These are phyloP conservation scores for Neomorphus geoffroyi DNA, from an alignment of 2,797 vertebrate genomes.

Conservation along the genomic window DNA sequence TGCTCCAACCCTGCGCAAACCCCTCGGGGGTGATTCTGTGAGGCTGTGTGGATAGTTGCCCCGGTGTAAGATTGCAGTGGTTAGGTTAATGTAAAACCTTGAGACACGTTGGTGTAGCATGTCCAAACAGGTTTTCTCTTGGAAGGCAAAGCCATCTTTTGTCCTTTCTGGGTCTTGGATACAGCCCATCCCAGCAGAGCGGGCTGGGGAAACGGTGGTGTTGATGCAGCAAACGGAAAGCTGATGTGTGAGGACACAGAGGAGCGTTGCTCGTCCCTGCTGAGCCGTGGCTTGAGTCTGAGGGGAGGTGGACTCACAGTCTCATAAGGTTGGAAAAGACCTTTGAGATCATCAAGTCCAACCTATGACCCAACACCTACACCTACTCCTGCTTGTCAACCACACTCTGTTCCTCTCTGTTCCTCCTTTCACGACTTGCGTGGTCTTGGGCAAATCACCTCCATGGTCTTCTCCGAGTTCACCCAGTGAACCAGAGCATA, in stretches of 20 bases:
- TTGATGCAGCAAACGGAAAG: neutral
- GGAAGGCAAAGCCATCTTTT: neutral
- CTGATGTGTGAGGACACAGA: neutral
- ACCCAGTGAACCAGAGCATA: neutral
- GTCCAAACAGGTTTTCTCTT: neutral
- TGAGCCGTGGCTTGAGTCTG: neutral
- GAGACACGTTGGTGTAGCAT: accelerated
- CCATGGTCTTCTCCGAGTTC: neutral
- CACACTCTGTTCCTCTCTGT: neutral
- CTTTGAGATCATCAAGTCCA: too few relatives aligned
- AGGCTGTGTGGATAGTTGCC: neutral
- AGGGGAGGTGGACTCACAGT: neutral
- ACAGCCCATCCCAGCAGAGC: neutral
- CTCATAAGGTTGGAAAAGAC: too few relatives aligned
- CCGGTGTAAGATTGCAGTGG: neutral
- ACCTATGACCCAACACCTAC: too few relatives aligned
- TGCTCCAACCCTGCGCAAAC: neutral
- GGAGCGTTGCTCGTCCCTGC: neutral
- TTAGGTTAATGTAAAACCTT: neutral
- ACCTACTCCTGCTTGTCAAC: too few relatives aligned
- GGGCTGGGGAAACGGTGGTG: neutral
- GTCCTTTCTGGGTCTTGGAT: neutral
- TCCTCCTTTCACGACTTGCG: neutral
- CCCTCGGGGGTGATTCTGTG: neutral
- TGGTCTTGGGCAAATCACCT: neutral